These are phyloP conservation scores for Takifugu ocellatus DNA, from an alignment of 2,797 vertebrate genomes.

Conservation along the genomic window DNA sequence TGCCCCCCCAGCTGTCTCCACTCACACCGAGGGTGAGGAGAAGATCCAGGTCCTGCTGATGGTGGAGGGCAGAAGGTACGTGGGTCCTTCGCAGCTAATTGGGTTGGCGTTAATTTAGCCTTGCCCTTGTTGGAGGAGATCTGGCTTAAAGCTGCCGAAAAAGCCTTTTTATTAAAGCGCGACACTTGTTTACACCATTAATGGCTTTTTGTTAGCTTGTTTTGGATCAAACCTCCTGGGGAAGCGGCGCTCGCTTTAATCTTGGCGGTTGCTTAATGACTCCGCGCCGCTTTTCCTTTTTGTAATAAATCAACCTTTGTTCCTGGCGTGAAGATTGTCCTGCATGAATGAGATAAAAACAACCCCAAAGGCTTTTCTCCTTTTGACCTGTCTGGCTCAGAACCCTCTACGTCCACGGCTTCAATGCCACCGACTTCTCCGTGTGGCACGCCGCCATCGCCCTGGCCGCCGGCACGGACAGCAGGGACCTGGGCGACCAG, in stretches of 20 bases:
- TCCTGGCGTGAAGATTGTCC: slow-evolving; percentile 6
- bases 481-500: slow-evolving; percentile 88
- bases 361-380: background rate
- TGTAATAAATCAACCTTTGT: slow-evolving; percentile 18
- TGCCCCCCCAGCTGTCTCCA: slow-evolving; percentile 80
- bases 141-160: too few species aligned
- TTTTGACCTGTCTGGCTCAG: slow-evolving; percentile 56
- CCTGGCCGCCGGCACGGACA: slow-evolving; percentile 89
- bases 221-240: slow-evolving; percentile 50
- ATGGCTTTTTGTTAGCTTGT: slow-evolving; percentile 50
- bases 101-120: slow-evolving; percentile 31
- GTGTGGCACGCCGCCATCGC: slow-evolving; percentile 91
- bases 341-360: background rate
- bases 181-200: slow-evolving; percentile 40
- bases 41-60: slow-evolving; percentile 89
- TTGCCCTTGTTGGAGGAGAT: slow-evolving; percentile 26
- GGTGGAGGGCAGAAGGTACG: slow-evolving; percentile 92
- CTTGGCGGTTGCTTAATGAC: slow-evolving; percentile 40
- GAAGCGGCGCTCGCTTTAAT: slow-evolving; percentile 44
- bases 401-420: slow-evolving; percentile 90
- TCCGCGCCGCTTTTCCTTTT: slow-evolving; percentile 20
- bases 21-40: slow-evolving; percentile 84
- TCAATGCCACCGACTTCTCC: slow-evolving; percentile 86
- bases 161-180: slow-evolving; percentile 4
- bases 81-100: slow-evolving; percentile 5